These are phyloP conservation scores for Sebastes iracundus DNA, from an alignment of 2,797 vertebrate species.

Conservation along the genomic window DNA sequence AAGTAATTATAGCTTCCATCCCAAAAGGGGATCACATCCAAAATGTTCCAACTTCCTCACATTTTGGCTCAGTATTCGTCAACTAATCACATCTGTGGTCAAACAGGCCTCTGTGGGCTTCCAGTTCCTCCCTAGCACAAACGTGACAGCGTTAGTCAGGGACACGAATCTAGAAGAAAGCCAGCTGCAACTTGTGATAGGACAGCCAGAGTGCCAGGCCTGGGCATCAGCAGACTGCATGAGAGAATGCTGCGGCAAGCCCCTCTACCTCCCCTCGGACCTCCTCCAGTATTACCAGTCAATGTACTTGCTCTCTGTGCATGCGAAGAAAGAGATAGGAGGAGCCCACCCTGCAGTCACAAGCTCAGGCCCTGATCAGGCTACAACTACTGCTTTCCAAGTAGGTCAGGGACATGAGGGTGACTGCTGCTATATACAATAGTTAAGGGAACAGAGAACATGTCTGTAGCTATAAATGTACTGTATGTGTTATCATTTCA, in stretches of 20 bases:
- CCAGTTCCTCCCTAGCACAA: slow-evolving; percentile 33
- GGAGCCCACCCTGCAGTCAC: slow-evolving; percentile 20
- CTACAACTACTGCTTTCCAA: slow-evolving; percentile 42
- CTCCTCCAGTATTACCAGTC: slow-evolving; percentile 29
- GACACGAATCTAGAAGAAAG: slow-evolving; percentile 53
- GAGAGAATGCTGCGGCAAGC: slow-evolving; percentile 11
- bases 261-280: slow-evolving; percentile 43
- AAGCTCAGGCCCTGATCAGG: slow-evolving; percentile 32
- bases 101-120: slow-evolving; percentile 41
- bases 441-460: slow-evolving; percentile 14
- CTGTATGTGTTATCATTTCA: not conserved
- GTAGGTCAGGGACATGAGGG: slow-evolving; percentile 74
- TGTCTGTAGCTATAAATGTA: not conserved
- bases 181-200: slow-evolving; percentile 34
- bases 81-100: slow-evolving; percentile 23
- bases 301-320: slow-evolving; percentile 31
- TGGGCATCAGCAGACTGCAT: slow-evolving; percentile 14
- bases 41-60: not conserved
- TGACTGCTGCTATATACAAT: not conserved
- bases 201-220: slow-evolving; percentile 39
- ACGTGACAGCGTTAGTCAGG: slow-evolving; percentile 48
- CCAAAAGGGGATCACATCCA: not conserved
- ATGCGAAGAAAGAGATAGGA: slow-evolving; percentile 34
- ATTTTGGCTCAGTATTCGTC: slow-evolving; percentile 8
- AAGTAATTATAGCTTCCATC: not conserved